phyloP scores from a whole-genome alignment of 1,140 invertebrate genomes.

The Pseudomyrmex cubaensis region DNA sequence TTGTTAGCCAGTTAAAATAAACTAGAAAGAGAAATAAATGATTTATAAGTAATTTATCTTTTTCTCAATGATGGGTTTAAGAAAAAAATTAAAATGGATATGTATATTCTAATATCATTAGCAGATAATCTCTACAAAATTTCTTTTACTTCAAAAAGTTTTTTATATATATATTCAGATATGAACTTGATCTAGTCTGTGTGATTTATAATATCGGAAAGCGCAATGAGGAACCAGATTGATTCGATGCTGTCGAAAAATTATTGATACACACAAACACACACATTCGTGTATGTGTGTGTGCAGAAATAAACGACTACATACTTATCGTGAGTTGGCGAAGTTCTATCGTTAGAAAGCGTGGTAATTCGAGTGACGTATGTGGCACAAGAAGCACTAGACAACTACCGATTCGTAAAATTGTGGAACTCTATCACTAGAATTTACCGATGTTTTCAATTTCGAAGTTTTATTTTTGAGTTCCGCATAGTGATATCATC shows the following conservation, averaged over 20 bases:
- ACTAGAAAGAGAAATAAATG: too few species aligned
- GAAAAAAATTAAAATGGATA: too few species aligned
- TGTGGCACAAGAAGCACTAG: slow-evolving; percentile 70
- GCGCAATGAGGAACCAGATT: neutral
- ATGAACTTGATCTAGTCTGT: slow-evolving; percentile 61
- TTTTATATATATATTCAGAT: slow-evolving; percentile 24
- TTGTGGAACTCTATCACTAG: slow-evolving; percentile 20
- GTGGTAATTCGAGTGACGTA: slow-evolving; percentile 73
- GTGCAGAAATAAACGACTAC: slow-evolving; percentile 34
- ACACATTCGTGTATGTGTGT: neutral
- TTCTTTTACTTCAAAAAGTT: slow-evolving; percentile 20
- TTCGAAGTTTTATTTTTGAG: neutral
- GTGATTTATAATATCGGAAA: slow-evolving; percentile 22
- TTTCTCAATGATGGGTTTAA: too few species aligned
- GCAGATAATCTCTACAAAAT: slow-evolving; percentile 1
- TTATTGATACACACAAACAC: slow-evolving; percentile 2
- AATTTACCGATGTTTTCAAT: slow-evolving; percentile 20
- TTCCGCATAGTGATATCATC: too few species aligned
- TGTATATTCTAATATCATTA: neutral
- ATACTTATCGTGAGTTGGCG: slow-evolving; percentile 60
- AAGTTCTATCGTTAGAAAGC: slow-evolving; percentile 74
- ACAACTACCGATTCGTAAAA: slow-evolving; percentile 67
- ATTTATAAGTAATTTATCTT: too few species aligned
- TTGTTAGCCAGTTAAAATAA: too few species aligned
- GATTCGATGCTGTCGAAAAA: slow-evolving; percentile 27